phyloP scores from a whole-genome alignment of 2,797 vertebrate species.

The Mus spretus region DNA sequence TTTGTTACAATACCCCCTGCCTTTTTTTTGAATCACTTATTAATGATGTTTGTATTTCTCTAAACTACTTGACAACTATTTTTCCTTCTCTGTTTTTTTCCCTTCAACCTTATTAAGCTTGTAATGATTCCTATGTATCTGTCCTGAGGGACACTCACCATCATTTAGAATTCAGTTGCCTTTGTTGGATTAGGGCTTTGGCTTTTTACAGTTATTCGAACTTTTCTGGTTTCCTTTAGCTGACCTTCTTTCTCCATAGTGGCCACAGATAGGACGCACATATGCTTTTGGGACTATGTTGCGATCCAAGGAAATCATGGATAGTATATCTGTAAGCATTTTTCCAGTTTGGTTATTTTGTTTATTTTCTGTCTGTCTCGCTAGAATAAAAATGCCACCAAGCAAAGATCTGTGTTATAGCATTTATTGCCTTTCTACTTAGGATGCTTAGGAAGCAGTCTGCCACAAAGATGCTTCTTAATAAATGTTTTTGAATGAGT shows the following conservation, averaged over 20 bases:
- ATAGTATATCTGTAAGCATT: background rate
- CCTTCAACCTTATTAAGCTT: background rate
- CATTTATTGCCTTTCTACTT: background rate
- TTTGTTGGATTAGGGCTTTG: background rate
- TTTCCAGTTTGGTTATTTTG: background rate
- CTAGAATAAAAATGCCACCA: background rate
- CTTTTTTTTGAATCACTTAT: background rate
- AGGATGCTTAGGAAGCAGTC: background rate
- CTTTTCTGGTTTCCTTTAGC: background rate
- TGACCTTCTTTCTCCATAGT: background rate
- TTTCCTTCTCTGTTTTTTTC: background rate
- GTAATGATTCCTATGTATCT: background rate
- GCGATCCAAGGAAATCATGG: background rate
- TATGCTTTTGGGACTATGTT: accelerated
- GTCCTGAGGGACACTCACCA: background rate
- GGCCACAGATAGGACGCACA: too few species aligned
- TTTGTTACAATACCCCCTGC: background rate
- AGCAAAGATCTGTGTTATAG: background rate
- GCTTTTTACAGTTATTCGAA: background rate
- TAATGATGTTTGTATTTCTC: background rate
- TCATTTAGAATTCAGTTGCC: background rate
- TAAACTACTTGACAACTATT: background rate
- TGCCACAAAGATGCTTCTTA: background rate
- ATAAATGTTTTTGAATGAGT: conserved; percentile 38
- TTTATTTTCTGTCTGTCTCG: background rate